Percentiles rank a stretch among this genome's conserved stretches.
Evolutionary conservation across 1,140 invertebrate species (phyloP).

Genomic region (Sipha flava): DNA sequence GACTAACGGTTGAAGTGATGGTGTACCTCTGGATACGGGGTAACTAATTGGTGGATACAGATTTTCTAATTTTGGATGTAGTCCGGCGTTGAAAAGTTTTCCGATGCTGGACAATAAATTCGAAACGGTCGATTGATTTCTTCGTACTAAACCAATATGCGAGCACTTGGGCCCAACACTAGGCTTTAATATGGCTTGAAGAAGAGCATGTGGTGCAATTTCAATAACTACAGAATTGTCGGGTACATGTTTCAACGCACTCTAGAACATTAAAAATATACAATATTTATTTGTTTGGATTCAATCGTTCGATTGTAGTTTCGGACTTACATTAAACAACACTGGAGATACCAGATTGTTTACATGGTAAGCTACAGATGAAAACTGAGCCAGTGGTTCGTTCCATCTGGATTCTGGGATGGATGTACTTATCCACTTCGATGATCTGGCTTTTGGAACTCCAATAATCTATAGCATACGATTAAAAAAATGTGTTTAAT

Average conservation of each 20-base stretch:
- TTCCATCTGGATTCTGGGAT: conserved; percentile 47
- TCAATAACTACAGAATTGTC: conserved; percentile 66
- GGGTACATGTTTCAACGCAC: conserved; percentile 66
- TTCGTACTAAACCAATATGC: conserved; percentile 15
- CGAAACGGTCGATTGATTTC: background rate
- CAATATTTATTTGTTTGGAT: background rate
- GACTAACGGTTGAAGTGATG: conserved; percentile 60
- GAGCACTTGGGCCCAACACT: conserved; percentile 15
- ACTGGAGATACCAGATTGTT: conserved; percentile 56
- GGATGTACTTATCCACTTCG: conserved; percentile 56
- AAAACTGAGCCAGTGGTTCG: conserved; percentile 46
- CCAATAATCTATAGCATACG: conserved; percentile 46
- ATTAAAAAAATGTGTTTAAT: too few relatives aligned
- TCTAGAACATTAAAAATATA: conserved; percentile 45
- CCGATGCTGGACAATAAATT: conserved; percentile 31
- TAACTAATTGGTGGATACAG: conserved; percentile 56
- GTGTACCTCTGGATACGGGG: conserved; percentile 63
- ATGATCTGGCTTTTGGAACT: conserved; percentile 47
- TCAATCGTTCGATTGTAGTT: background rate
- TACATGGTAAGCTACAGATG: conserved; percentile 57
- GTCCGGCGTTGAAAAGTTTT: conserved; percentile 56
- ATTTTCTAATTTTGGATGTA: conserved; percentile 52
- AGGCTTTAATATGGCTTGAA: conserved; percentile 43
- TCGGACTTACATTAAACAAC: conserved; percentile 22
- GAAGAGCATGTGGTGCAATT: conserved; percentile 49